Evolutionary conservation across 1,140 invertebrate species (phyloP), one percentile per base, ranked within the genome.

Genomic region (Pemphigus obesinymphae): DNA sequence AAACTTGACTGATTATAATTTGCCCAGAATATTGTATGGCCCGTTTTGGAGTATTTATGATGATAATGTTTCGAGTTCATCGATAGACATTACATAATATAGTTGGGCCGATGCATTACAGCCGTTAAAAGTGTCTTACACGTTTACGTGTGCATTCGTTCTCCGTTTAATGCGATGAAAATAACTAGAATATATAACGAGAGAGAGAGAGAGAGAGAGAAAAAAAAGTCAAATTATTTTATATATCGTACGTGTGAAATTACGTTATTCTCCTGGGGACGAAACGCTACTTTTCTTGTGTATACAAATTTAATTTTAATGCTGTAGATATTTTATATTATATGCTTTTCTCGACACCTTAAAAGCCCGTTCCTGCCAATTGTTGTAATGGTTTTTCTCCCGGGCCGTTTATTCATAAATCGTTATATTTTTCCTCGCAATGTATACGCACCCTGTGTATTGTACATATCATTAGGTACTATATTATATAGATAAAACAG

Each of bases 291-390:
- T 31, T 31, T 61, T 61, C 58, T n/a, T 61, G 58, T 61, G 15
- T 61, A 61, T 61, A 17, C 58, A 61, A 61, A 61, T 61, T 61
- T 61, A 61, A 61, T 61, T 61, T 61, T 61, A 26, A 61, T 61
- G 58, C 26, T 31, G 58, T 61, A 61, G 15, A 61, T 61, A 61
- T 61, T 61, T 31, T 61, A 20, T 61, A 61, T n/a, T n/a, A n/a
- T 31, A 26, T 61, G 29, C 26, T 31, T 53, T 61, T 61, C 58
- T 61, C 58, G 58, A 61, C 58, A 61, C 58, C 58, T 61, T 61
- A 61, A 61, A 15, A 61, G 26, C 58, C 29, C 29, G 58, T 31
- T 23, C 26, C 58, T 61, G 58, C 58, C 58, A 61, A 61, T 61
- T 61, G 58, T 61, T 61, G 29, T 61, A 61, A 61, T 61, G 58